Evolutionary conservation across 2,888 invertebrate species (phyloP), one percentile per base, ranked within the genome.

Genomic region (Xestia sexstrigata): DNA sequence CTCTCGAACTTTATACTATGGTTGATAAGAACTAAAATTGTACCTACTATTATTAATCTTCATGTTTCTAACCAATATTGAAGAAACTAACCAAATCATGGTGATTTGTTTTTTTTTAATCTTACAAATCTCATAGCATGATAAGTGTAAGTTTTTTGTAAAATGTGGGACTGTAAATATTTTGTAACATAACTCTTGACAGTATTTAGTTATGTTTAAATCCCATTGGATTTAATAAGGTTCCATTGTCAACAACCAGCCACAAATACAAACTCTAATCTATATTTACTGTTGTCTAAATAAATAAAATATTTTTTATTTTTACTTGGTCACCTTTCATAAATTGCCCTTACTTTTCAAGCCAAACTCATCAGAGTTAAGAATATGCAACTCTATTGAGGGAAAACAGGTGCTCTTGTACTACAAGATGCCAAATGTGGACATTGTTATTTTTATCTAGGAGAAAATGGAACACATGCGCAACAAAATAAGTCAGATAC

Each of bases 21-120:
- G 0, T 20, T 60, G 83, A 81, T 81, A 81, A 78, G 58, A 65
- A 47, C 23, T 47, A 0, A 39, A n/a, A 26, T 45, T 39, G 23
- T n/a, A 45, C 23, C 26, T 70, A 11, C 26, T 55, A 15, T 67
- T 17, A 42, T 47, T 20, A 8, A 63, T 39, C 13, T 58, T 49
- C 9, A 0, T 62, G 0, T 63, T 49, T 68, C 1, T 42, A 20
- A 23, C n/a, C n/a, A 52, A 45, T 52, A 20, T 47, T 55, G 13
- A 49, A 30, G 2, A 66, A 30, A 39, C 9, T 11, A 7, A 20
- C 1, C 0, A 4, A 35, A 52, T 58, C 49, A 26, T n/a, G 23
- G n/a, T 47, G 1, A n/a, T n/a, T n/a, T 3, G 0, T 1, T 20
- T 26, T 35, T 39, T 47, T 0, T 35, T 35, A 20, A 60, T 15